Base-by-base conservation (phyloP, 2,113 vertebrate species). In the Corythornis madagascariensis region DNA sequence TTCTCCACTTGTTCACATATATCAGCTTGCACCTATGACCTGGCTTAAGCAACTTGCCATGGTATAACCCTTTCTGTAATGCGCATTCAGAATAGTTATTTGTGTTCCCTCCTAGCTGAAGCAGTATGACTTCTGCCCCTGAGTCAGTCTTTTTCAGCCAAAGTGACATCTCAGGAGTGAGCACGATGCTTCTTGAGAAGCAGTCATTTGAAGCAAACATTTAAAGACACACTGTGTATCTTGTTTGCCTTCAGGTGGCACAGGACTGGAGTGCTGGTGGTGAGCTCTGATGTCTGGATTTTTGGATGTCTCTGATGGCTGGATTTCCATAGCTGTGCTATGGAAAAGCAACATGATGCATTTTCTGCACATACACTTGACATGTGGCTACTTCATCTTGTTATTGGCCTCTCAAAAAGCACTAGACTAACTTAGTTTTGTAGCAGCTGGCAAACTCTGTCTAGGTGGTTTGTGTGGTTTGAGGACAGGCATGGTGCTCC, bases 71-170 rank as follows among this genome's bases (percentile, higher is more conserved):
- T 53, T 80, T 53, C 50, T 57, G 19, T 75, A 57, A 38, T 29
- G 42, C 16, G 33, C 19, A 2, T 67, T 81, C 47, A 18, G n/a
- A 65, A 28, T 31, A 13, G 52, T n/a, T 88, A 4, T 31, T 38
- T 74, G 20, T 60, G 17, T 28, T 92, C 47, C 45, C 45, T 69
- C 35, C 45, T 64, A 25, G 66, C 29, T 89, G 59, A 92, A 65
- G 66, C 43, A 78, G 16, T 19, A 33, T 2, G 4, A 2, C 40
- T 79, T 72, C 40, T 53, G 17, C 60, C 45, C 1, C 0, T 0
- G 0, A 25, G 50, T 64, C 82, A 86, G 26, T 18, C 40, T 48
- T 72, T 25, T 67, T 60, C 70, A 92, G 40, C 33, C 0, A 0
- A 67, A 86, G 29, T 33, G 74, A 66, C 16, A 9, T 65, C 18